phyloP scores from a whole-genome alignment of 2,888 invertebrate genomes.

The Drosophila fulvimacula region DNA sequence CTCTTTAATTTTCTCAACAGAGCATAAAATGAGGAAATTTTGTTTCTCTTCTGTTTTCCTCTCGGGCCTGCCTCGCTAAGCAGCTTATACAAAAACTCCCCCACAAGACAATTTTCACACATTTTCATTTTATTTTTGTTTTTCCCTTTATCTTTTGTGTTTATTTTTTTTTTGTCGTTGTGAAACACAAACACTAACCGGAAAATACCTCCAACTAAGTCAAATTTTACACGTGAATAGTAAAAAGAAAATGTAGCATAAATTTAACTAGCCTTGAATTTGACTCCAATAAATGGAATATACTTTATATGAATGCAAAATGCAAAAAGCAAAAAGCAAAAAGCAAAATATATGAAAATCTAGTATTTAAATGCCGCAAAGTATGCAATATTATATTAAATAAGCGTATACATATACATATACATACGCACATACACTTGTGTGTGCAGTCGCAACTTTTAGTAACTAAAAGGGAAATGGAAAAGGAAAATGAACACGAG shows the following conservation, averaged over 20 bases:
- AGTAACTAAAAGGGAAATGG: constrained; percentile 29
- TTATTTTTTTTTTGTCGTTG: constrained; percentile 5
- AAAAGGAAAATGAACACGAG: constrained; percentile 2
- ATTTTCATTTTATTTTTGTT: background rate
- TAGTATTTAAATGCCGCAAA: constrained; percentile 77
- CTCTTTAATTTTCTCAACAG: background rate
- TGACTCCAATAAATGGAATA: constrained; percentile 60
- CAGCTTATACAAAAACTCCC: constrained; percentile 34
- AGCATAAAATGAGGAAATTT: constrained; percentile 38
- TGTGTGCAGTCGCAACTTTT: constrained; percentile 20
- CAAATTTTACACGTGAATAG: constrained; percentile 53
- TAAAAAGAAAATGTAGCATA: constrained; percentile 56
- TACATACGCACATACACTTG: constrained; percentile 16
- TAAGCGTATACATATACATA: constrained; percentile 42
- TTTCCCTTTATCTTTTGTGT: background rate
- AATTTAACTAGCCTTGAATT: constrained; percentile 77
- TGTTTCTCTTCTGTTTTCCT: constrained; percentile 33
- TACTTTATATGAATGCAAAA: constrained; percentile 37
- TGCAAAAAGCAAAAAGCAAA: constrained; percentile 21
- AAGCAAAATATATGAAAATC: no score
- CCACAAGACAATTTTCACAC: constrained; percentile 19
- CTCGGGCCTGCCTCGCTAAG: constrained; percentile 38
- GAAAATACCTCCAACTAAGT: constrained; percentile 70
- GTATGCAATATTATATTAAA: constrained; percentile 77
- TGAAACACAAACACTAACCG: constrained; percentile 43